A percentile compares a stretch with the other conserved stretches of the same genome.
phyloP scores from a whole-genome alignment of 1,140 invertebrate species.

The Aphelenchoides avenae region DNA sequence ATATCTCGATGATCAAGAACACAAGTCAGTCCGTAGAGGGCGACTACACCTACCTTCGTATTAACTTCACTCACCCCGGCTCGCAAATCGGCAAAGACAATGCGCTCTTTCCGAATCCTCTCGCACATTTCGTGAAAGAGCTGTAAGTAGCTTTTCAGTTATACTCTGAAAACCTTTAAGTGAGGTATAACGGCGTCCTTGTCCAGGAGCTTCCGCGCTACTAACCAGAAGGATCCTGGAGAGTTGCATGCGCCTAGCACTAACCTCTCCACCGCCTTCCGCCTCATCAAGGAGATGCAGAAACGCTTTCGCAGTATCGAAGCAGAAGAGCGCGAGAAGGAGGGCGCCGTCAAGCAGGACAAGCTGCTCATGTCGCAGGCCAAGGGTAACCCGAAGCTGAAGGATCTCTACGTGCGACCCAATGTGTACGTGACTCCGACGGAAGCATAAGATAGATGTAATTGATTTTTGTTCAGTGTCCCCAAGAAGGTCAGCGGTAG shows the following conservation, averaged over 20 bases:
- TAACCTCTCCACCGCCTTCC: slow-evolving; percentile 91
- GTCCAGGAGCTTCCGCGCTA: slow-evolving; percentile 87
- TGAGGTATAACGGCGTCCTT: background rate
- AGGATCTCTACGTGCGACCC: slow-evolving; percentile 94
- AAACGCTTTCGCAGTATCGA: slow-evolving; percentile 97
- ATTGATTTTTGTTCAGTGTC: no score
- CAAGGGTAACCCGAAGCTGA: slow-evolving; percentile 95
- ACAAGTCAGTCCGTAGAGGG: slow-evolving; percentile 69
- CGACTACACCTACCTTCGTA: slow-evolving; percentile 94
- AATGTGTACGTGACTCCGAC: no score
- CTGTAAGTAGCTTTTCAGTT: slow-evolving; percentile 68
- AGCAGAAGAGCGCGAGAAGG: slow-evolving; percentile 95
- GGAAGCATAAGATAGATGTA: no score
- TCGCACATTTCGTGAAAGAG: slow-evolving; percentile 96
- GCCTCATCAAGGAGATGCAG: slow-evolving; percentile 97
- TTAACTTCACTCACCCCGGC: slow-evolving; percentile 98
- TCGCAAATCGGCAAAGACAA: slow-evolving; percentile 81
- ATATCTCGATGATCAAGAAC: slow-evolving; percentile 91
- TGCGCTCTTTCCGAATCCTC: slow-evolving; percentile 83
- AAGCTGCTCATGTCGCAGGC: slow-evolving; percentile 87
- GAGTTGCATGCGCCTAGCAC: slow-evolving; percentile 88
- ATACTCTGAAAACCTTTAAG: background rate
- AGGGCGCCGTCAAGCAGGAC: slow-evolving; percentile 93
- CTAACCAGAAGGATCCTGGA: slow-evolving; percentile 93
- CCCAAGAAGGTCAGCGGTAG: slow-evolving; percentile 87